These are phyloP conservation scores for Trinectes maculatus DNA, from an alignment of 2,113 vertebrate species.

Conservation along the genomic window DNA sequence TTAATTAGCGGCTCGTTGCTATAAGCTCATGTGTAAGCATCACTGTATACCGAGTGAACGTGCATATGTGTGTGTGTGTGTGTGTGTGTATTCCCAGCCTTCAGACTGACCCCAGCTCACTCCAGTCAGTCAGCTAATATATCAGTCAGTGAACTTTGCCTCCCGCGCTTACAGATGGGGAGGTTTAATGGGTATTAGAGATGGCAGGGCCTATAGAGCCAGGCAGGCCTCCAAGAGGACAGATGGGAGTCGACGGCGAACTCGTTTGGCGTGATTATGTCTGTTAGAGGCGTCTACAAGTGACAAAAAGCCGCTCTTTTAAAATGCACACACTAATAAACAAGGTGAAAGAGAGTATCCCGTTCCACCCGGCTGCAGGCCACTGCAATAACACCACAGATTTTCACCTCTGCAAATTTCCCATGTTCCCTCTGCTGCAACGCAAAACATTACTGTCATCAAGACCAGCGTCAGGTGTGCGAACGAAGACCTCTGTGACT, in stretches of 20 bases:
- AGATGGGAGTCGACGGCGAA: slow-evolving; percentile 19
- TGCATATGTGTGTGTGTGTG: background rate
- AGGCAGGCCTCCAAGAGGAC: background rate
- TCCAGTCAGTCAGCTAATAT: slow-evolving; percentile 55
- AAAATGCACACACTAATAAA: slow-evolving; percentile 32
- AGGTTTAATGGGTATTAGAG: slow-evolving; percentile 65
- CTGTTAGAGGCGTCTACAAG: background rate
- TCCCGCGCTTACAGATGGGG: slow-evolving; percentile 58
- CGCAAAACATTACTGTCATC: slow-evolving; percentile 71
- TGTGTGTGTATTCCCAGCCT: slow-evolving; percentile 14
- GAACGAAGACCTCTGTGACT: slow-evolving; percentile 10
- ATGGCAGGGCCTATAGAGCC: slow-evolving; percentile 24
- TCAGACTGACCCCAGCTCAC: slow-evolving; percentile 45
- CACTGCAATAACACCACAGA: slow-evolving; percentile 47
- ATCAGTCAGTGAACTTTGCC: slow-evolving; percentile 43
- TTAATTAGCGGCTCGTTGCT: slow-evolving; percentile 65
- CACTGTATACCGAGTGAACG: slow-evolving; percentile 48
- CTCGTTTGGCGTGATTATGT: slow-evolving; percentile 22
- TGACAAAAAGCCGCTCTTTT: slow-evolving; percentile 16
- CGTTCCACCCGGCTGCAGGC: slow-evolving; percentile 39
- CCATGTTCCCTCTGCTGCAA: slow-evolving; percentile 52
- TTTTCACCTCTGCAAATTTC: slow-evolving; percentile 58
- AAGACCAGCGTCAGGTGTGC: slow-evolving; percentile 72
- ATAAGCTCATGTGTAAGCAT: slow-evolving; percentile 71
- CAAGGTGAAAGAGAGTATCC: slow-evolving; percentile 14